Evolutionary conservation across 2,113 vertebrate genomes (phyloP).

Genomic region (Trachemys scripta): DNA sequence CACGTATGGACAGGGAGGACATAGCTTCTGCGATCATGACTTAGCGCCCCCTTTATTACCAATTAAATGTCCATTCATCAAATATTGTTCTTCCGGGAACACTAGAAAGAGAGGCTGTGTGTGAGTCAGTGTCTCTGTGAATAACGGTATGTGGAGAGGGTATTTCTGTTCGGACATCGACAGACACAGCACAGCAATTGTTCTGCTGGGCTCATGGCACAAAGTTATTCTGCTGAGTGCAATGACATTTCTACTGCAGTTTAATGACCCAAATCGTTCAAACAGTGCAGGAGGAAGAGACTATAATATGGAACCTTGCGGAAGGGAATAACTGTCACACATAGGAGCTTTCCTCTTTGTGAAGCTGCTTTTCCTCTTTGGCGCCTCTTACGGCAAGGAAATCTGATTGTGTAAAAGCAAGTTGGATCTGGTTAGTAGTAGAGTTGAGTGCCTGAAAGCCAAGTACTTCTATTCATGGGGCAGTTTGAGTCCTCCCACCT

Average conservation of each 20-base stretch:
- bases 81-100: background rate
- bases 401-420: conserved; percentile 64
- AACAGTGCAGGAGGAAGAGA: conserved; percentile 50
- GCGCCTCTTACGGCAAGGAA: conserved; percentile 59
- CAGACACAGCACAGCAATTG: background rate
- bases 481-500: background rate
- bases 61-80: background rate
- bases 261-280: conserved; percentile 56
- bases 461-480: conserved; percentile 50
- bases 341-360: conserved; percentile 37
- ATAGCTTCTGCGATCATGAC: background rate
- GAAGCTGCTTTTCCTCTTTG: conserved; percentile 60
- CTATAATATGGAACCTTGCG: conserved; percentile 33
- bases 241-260: background rate
- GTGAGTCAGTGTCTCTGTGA: background rate
- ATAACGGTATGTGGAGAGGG: background rate
- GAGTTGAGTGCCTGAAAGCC: conserved; percentile 50
- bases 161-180: background rate
- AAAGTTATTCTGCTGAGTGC: conserved; percentile 8
- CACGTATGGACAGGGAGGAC: background rate
- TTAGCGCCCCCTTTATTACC: background rate
- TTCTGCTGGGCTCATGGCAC: background rate
- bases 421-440: conserved; percentile 60
- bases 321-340: conserved; percentile 61
- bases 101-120: background rate